Conservation (phyloP, 1,140 invertebrate species). For the Mycetomoellerius zeteki region DNA sequence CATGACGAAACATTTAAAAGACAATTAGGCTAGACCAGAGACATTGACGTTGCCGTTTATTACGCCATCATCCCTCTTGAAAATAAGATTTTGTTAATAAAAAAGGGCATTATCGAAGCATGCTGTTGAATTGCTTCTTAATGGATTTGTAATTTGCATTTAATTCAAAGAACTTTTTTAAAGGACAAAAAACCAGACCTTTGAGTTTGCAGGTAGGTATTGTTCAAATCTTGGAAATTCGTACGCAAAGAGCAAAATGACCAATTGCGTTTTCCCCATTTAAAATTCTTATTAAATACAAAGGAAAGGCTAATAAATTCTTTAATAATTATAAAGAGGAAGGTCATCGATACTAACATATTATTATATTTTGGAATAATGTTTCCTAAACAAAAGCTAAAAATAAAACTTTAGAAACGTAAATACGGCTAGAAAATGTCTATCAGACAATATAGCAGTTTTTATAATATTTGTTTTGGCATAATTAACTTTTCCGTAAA, state of each 20-base stretch:
- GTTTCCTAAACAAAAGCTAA: too few species aligned
- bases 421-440: too few species aligned
- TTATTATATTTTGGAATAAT: too few species aligned
- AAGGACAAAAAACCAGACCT: not conserved
- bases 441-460: too few species aligned
- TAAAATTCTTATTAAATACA: not conserved
- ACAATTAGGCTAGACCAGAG: conserved; percentile 42
- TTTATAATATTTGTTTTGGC: too few species aligned
- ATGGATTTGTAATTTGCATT: conserved; percentile 57
- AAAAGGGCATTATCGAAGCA: conserved; percentile 41
- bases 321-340: not conserved
- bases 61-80: conserved; percentile 31
- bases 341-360: too few species aligned
- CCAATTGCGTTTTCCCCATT: not conserved
- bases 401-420: too few species aligned
- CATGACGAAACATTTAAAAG: conserved; percentile 61
- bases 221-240: conserved; percentile 35
- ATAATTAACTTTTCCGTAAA: too few species aligned
- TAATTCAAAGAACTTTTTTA: conserved; percentile 28
- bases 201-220: not conserved
- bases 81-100: conserved; percentile 52
- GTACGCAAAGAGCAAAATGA: not conserved
- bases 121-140: conserved; percentile 28
- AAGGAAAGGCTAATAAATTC: not conserved
- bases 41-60: conserved; percentile 44